A percentile compares a stretch with the other conserved stretches of the same genome.
Conservation (phyloP, 1,140 invertebrate species). For the Bombus difficillimus region DNA sequence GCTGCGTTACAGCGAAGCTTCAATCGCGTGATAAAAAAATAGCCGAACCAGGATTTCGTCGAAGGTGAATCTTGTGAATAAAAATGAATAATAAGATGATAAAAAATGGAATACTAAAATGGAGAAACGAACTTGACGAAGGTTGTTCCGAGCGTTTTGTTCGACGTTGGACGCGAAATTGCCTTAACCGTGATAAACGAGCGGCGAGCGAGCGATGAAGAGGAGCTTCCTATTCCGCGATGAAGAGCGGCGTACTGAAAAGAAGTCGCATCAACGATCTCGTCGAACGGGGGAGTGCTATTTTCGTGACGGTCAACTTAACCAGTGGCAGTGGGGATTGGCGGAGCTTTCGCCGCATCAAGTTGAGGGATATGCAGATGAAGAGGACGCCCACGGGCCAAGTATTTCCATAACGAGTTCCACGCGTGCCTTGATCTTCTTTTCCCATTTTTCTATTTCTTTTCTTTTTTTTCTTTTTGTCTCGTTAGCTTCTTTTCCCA, state of each 20-base stretch:
- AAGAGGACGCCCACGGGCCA: conserved; percentile 36
- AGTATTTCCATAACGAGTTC: conserved; percentile 48
- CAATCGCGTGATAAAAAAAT: neutral
- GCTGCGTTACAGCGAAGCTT: neutral
- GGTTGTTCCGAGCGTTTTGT: neutral
- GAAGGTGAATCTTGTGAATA: neutral
- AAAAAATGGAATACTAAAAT: neutral
- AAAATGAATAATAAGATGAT: neutral
- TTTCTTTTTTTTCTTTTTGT: too few species aligned
- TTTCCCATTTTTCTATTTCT: neutral
- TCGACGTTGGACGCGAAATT: neutral
- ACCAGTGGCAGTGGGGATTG: conserved; percentile 36
- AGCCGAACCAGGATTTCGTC: neutral
- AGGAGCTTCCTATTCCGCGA: conserved; percentile 11
- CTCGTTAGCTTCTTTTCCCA: neutral
- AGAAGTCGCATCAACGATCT: conserved; percentile 41
- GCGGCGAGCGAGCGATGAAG: neutral
- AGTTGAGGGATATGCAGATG: conserved; percentile 37
- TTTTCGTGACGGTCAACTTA: conserved; percentile 55
- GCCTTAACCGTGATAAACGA: conserved; percentile 26
- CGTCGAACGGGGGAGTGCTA: conserved; percentile 41
- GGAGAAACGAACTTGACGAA: neutral
- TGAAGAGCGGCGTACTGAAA: conserved; percentile 42
- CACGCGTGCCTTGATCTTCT: neutral
- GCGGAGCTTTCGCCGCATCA: conserved; percentile 46